A percentile compares a stretch with the other conserved stretches of the same genome.
phyloP scores from a whole-genome alignment of 2,113 vertebrate species.

The Anarhynchus alexandrinus region DNA sequence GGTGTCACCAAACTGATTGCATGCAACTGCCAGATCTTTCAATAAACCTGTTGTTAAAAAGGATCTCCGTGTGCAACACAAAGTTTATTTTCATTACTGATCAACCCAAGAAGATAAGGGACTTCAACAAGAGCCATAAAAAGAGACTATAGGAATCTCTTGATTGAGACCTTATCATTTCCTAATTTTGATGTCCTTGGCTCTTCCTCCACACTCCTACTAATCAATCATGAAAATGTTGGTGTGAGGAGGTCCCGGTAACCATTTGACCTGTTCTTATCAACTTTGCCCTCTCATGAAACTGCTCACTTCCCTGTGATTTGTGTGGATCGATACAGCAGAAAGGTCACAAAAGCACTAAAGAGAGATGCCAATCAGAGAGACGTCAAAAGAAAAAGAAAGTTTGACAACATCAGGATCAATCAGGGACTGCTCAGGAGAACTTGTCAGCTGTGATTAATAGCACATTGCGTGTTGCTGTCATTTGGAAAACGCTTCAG shows the following conservation, averaged over 20 bases:
- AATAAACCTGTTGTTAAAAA: not conserved
- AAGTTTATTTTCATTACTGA: not conserved
- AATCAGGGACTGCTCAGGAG: slow-evolving; percentile 18
- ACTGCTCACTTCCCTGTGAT: slow-evolving; percentile 1
- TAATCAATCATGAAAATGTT: slow-evolving; percentile 14
- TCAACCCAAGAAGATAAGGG: not conserved
- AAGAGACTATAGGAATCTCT: not conserved
- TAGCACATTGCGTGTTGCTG: not conserved
- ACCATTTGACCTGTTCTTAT: slow-evolving; percentile 34
- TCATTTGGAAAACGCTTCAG: slow-evolving; percentile 14
- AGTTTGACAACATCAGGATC: slow-evolving; percentile 64
- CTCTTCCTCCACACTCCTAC: not conserved
- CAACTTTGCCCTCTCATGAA: not conserved
- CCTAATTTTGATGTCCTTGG: not conserved
- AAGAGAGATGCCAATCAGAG: slow-evolving; percentile 41
- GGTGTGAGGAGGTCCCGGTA: not conserved
- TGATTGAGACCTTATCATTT: not conserved
- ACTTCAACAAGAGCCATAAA: not conserved
- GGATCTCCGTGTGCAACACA: fast-evolving
- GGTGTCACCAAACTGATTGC: not conserved
- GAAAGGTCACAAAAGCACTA: slow-evolving; percentile 52
- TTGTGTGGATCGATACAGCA: slow-evolving; percentile 40
- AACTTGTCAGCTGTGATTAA: slow-evolving; percentile 59
- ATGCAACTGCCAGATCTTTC: not conserved
- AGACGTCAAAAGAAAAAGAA: slow-evolving; percentile 45